Evolutionary conservation across 2,797 vertebrate species (phyloP), one percentile per base, ranked within the genome.

Genomic region (Centropyge bicolor): DNA sequence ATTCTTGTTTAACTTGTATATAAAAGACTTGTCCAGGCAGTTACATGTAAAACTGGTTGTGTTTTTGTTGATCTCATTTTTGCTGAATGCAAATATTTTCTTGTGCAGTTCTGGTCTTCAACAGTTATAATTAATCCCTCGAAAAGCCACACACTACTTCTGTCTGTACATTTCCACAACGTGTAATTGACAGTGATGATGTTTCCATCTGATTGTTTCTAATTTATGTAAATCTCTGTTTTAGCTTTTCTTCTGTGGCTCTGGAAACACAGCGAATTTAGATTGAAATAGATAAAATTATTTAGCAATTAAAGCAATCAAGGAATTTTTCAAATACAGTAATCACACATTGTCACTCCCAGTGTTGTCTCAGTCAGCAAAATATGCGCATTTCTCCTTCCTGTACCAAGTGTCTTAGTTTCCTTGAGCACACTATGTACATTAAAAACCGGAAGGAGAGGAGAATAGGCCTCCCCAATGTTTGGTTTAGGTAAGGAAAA

Each of bases 311-410:
- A 75, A 84, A 70, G 19, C 38, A 71, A 74, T 70, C 59, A 57
- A 71, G 43, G 36, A 41, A 8, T 41, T 65, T 66, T 48, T 46
- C 19, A 60, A 31, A 22, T 1, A 6, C n/a, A 48, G 27, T 46
- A 48, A 63, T 65, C 41, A 62, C 38, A 70, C 31, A 10, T 35
- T 38, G 16, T 17, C 35, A 66, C 56, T 74, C 5, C 54, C 48
- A 56, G 54, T 84, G 84, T 79, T 82, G 20, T 61, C 67, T 64
- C 8, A 1, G 40, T 76, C 35, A 38, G 65, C 63, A 63, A 54
- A 49, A 72, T 56, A 65, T 62, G 49, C 65, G 80, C 68, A 69
- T 76, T 88, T 87, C 80, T 82, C 54, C 66, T 88, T 89, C 85
- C 84, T 88, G 57, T 56, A 31, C 59, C 16, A 36, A 46, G 66